Evolutionary conservation across 2,113 vertebrate genomes (phyloP), one percentile per base, ranked within the genome.

Genomic region (Oncorhynchus tshawytscha): DNA sequence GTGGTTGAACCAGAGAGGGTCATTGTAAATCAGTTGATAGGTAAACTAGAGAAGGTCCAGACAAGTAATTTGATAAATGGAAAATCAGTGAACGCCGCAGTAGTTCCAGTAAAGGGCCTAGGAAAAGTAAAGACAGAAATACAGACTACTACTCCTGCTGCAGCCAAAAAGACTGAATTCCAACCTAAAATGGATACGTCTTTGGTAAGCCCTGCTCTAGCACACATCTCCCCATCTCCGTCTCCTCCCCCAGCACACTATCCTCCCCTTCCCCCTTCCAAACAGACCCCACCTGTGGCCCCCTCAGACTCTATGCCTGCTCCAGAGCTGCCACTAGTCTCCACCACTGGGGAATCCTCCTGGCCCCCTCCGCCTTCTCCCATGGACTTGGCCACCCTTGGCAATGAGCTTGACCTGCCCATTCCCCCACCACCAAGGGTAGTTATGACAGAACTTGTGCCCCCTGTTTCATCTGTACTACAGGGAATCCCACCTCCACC

Each of bases 361-460:
- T 25, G 95, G 95, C 96, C 95, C 0, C 96, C 95, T 0, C 97
- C 97, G 0, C 95, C 95, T 0, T 94, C 89, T 2, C 90, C 90
- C 22, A 57, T 89, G 0, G 88, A 92, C 24, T 92, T 89, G 5
- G 89, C 90, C 0, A 89, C 92, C 71, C 75, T 87, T 34, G 84
- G 91, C 69, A 91, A 91, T 77, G 91, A 93, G 4, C 84, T 84
- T 31, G 91, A 92, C 18, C 88, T 88, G 39, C 88, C 91, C 18
- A 83, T 87, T 64, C 89, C n/a, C 59, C 59, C 90, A 0, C 88
- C 90, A 12, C 88, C 25, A 69, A 51, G 73, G 5, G 48, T 71
- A n/a, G 77, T 72, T 60, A 2, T 68, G 20, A 51, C 81, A 16
- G 94, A 95, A 25, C 83, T 93, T 54, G 83, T 94, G 51, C 16